Conservation (phyloP, 2,113 vertebrate genomes). For the Riparia riparia region DNA sequence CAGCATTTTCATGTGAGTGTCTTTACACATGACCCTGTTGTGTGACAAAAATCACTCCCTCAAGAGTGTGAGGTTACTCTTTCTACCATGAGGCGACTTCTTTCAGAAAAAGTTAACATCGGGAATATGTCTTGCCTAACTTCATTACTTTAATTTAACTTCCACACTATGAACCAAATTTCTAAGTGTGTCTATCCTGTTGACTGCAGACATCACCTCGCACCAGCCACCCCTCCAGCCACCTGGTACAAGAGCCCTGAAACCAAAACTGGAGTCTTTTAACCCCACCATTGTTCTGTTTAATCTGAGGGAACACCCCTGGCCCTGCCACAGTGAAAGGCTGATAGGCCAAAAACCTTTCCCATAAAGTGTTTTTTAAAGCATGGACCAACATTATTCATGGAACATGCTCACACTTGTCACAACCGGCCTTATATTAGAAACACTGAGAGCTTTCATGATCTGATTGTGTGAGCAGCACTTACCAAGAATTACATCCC, state of each 20-base stretch:
- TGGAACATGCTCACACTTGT: neutral
- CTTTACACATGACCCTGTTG: neutral
- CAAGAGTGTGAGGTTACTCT: neutral
- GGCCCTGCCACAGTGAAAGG: neutral
- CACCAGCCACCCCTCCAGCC: neutral
- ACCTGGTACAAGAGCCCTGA: neutral
- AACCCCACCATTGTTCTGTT: fast-evolving
- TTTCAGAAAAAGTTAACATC: neutral
- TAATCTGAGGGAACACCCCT: neutral
- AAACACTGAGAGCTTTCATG: neutral
- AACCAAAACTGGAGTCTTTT: neutral
- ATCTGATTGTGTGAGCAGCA: neutral
- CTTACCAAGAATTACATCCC: neutral
- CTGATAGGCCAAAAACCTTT: neutral
- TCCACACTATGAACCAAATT: neutral
- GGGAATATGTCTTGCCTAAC: neutral
- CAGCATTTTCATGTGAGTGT: neutral
- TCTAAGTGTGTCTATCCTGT: neutral
- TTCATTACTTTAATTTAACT: neutral
- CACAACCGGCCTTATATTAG: neutral
- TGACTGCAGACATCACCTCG: neutral
- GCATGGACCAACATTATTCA: neutral
- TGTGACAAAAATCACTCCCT: too few relatives aligned
- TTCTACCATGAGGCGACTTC: neutral
- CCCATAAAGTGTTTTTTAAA: neutral